Base-by-base conservation (phyloP, 2,888 invertebrate species). In the Lochmaea capreae region DNA sequence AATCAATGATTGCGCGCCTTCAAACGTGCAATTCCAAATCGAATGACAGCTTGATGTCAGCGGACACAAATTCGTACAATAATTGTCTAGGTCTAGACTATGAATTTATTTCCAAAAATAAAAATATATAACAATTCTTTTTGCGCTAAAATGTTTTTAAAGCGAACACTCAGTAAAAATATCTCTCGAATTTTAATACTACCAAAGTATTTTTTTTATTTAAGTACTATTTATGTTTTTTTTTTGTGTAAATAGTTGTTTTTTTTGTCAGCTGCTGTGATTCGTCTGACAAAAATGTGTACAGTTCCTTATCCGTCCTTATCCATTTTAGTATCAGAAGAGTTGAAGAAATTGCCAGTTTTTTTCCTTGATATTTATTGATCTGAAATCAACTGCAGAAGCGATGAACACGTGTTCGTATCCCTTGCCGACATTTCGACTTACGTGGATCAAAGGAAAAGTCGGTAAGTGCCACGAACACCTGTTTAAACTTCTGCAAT, bases 191-290 rank as follows among this genome's bases (percentile, higher is more conserved):
- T 52, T 33, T 43, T 42, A 33, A 39, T 68, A 39, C 61, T 68
- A 71, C 71, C 71, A 71, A 71, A 71, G 71, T 65, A 71, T 71
- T 62, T 33, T n/a, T 54, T 63, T 43, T 65, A 54, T 3, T 26
- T 70, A 49, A n/a, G 70, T 70, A 57, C 14, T 70, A 70, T 71
- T 71, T 71, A 65, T 75, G 65, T 52, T 66, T 75, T 75, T 54
- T 74, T 69, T 61, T 66, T 67, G 57, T 58, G 58, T 74, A 75
- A 39, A 71, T 68, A 75, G 9, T 72, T 67, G 57, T 65, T 67
- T 63, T 72, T 67, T 46, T 11, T 67, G 72, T 72, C 67, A 72
- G 67, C 39, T 46, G 58, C 63, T 72, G 72, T 67, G 67, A 67
- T 68, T 67, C 72, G 57, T 67, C 67, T 72, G 72, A 68, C 72